Evolutionary conservation across 2,888 invertebrate species (phyloP), one percentile per base, ranked within the genome.

Genomic region (Dermolepida albohirtum): DNA sequence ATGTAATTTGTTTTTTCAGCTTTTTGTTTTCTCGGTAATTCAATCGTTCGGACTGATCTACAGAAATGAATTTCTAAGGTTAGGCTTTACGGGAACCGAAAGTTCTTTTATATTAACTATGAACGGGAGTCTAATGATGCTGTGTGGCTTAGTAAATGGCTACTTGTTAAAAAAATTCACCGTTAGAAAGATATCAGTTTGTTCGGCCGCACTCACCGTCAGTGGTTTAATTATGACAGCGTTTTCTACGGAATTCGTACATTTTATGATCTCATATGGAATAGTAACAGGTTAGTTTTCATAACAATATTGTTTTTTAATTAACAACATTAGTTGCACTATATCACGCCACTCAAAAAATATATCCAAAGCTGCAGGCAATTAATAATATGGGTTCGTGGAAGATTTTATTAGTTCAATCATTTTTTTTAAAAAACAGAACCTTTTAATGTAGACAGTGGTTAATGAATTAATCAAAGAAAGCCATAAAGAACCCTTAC

Each of bases 61-160:
- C 74, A 87, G 87, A 82, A 86, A 87, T 74, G 84, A 85, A 1
- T 87, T 89, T 69, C 80, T 79, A 1, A 82, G 83, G 0, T 81
- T 87, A 0, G 84, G 84, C 4, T 79, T 89, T 59, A 81, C 85
- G 7, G 86, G 86, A 0, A 87, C 87, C 0, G 86, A 89, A 74
- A 85, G 85, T 4, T 84, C 87, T 1, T 80, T 88, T 11, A 86
- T 90, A 41, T 86, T 89, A 59, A 88, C 87, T 71, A 80, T 87
- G 8, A 89, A 89, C 77, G 86, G 88, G 76, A 88, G 89, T 41
- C 85, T 88, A 71, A 89, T 89, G 5, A 88, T 89, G 87, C 79
- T 87, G 5, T 78, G 88, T 14, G 89, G 89, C 0, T 83, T 89
- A 67, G 83, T 87, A 68, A 88, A 87, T 66, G 89, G 89, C 0